These are phyloP conservation scores for Montipora cactus DNA, from an alignment of 64 coral and sea anemone species.

Conservation along the genomic window DNA sequence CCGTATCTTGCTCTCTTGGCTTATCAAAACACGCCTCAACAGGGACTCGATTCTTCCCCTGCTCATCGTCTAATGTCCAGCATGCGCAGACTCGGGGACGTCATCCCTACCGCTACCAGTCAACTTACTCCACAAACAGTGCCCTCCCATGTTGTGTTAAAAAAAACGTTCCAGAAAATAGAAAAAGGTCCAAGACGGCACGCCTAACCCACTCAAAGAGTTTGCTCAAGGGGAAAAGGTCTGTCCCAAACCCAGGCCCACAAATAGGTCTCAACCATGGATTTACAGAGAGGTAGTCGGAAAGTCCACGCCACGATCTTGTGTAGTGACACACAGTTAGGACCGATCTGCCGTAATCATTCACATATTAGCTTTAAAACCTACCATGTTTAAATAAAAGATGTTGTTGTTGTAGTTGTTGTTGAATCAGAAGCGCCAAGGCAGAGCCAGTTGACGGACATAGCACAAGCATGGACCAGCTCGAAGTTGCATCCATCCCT, in stretches of 20 bases:
- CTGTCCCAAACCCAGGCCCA: background rate
- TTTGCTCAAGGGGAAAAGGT: no score
- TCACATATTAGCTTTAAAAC: no score
- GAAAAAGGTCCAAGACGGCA: background rate
- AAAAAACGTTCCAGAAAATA: background rate
- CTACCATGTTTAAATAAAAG: no score
- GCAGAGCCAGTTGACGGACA: background rate
- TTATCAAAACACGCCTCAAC: constrained; percentile 1
- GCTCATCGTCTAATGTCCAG: background rate
- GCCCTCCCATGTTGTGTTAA: background rate
- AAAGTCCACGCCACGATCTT: no score
- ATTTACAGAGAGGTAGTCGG: no score
- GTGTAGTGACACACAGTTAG: no score
- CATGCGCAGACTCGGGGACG: background rate
- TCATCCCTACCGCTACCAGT: background rate
- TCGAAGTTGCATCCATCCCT: background rate
- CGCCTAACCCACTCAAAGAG: background rate
- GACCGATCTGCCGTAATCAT: no score
- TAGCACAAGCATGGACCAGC: background rate
- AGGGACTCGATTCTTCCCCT: background rate
- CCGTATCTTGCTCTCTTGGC: constrained; percentile 16
- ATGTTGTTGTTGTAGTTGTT: no score
- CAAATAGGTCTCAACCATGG: constrained; percentile 6
- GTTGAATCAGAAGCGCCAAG: background rate
- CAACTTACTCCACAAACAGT: background rate